A percentile compares a stretch with the other conserved stretches of the same genome.
Conservation (phyloP, 2,113 vertebrate species). For the Vulpes ferrilata region DNA sequence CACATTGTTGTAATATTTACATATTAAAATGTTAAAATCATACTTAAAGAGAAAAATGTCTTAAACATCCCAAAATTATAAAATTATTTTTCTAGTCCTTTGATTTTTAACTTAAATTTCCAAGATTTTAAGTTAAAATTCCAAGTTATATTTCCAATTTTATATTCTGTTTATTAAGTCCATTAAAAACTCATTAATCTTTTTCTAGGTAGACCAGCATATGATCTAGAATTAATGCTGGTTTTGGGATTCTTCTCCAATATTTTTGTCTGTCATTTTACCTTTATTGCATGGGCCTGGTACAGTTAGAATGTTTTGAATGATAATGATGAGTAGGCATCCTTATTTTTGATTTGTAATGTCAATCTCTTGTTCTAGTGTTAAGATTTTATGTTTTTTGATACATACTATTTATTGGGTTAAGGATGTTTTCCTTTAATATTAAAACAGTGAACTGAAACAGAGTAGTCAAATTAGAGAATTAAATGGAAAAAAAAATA, state of each 20-base stretch:
- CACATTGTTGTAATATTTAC: background rate
- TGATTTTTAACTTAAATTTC: background rate
- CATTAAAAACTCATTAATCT: background rate
- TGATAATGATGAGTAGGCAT: background rate
- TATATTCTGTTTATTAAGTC: background rate
- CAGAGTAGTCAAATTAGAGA: background rate
- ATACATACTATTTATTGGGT: background rate
- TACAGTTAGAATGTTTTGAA: background rate
- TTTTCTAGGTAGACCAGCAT: background rate
- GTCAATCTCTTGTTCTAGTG: background rate
- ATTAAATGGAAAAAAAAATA: background rate
- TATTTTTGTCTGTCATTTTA: slow-evolving; percentile 24
- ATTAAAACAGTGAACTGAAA: slow-evolving; percentile 25
- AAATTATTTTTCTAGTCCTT: background rate
- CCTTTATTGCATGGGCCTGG: background rate
- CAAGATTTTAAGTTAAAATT: slow-evolving; percentile 5
- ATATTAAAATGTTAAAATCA: background rate
- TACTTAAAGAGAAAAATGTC: background rate
- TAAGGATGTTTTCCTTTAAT: background rate
- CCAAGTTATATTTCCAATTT: slow-evolving; percentile 31
- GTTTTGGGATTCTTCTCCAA: background rate
- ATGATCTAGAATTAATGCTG: background rate
- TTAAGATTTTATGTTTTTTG: slow-evolving; percentile 34
- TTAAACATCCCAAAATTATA: background rate
- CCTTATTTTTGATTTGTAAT: slow-evolving; percentile 41